phyloP scores from a whole-genome alignment of 2,888 invertebrate genomes.

The Coelopa pilipes region DNA sequence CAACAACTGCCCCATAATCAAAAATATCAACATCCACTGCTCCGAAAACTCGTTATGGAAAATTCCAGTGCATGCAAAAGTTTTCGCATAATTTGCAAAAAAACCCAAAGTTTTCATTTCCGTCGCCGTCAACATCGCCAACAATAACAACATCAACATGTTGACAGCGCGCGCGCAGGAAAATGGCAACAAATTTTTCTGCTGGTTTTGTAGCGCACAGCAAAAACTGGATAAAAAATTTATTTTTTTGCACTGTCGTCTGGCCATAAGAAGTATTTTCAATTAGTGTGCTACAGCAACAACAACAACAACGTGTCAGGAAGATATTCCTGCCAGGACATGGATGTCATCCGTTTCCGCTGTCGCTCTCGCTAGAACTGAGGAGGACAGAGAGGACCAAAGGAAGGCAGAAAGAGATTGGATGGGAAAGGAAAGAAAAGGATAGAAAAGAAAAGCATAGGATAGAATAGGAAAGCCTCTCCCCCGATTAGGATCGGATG shows the following conservation, averaged over 20 bases:
- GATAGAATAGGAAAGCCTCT: too few relatives aligned
- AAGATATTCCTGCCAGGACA: too few relatives aligned
- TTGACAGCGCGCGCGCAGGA: too few relatives aligned
- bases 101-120: neutral
- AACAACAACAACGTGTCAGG: too few relatives aligned
- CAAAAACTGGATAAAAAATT: neutral
- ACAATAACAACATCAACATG: neutral
- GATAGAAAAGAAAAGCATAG: too few relatives aligned
- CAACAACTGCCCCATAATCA: neutral
- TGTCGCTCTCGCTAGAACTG: neutral
- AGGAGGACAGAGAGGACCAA: neutral
- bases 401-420: too few relatives aligned
- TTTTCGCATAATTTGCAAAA: neutral
- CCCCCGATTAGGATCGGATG: too few relatives aligned
- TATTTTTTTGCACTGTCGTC: neutral
- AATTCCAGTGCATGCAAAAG: slow-evolving; percentile 12
- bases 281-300: slow-evolving; percentile 17
- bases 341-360: neutral
- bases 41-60: slow-evolving; percentile 4
- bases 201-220: neutral
- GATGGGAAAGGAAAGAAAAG: too few relatives aligned
- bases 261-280: slow-evolving; percentile 12
- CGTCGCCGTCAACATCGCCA: neutral
- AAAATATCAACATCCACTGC: neutral
- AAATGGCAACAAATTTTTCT: too few relatives aligned